Conservation (phyloP, 2,888 invertebrate genomes). For the Erpobdella octoculata region DNA sequence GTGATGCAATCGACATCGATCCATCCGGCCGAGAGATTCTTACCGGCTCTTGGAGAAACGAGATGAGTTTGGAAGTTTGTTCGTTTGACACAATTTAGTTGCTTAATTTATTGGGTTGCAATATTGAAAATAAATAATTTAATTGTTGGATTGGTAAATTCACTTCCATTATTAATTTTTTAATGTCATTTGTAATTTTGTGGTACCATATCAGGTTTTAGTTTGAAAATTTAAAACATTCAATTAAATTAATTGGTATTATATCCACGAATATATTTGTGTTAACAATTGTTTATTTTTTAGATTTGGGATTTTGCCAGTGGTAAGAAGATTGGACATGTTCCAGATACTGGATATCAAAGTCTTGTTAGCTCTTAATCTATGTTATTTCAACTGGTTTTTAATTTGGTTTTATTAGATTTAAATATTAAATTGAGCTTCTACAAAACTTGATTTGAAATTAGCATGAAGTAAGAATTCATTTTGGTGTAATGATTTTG, state of each 20-base stretch:
- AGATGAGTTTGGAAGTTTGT: constrained; percentile 3
- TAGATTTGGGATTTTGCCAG: background rate
- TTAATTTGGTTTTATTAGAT: too few species aligned
- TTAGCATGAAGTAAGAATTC: too few species aligned
- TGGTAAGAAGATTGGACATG: background rate
- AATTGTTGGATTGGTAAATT: background rate
- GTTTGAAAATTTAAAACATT: too few species aligned
- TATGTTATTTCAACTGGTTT: too few species aligned
- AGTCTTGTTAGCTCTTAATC: background rate
- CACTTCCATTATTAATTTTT: background rate
- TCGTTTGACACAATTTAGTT: background rate
- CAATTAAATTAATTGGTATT: too few species aligned
- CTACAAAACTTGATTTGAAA: too few species aligned
- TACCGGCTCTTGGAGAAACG: constrained; percentile 10
- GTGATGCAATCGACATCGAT: constrained; percentile 12
- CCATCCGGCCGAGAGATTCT: background rate
- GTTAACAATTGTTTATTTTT: background rate
- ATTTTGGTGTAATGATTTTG: too few species aligned
- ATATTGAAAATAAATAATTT: background rate
- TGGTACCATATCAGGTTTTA: too few species aligned
- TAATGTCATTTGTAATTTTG: background rate
- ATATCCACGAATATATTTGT: too few species aligned
- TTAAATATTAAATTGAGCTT: too few species aligned
- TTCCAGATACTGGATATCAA: background rate
- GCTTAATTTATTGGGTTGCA: background rate